Evolutionary conservation across 2,888 invertebrate species (phyloP).

Genomic region (Cylloceria caligata): DNA sequence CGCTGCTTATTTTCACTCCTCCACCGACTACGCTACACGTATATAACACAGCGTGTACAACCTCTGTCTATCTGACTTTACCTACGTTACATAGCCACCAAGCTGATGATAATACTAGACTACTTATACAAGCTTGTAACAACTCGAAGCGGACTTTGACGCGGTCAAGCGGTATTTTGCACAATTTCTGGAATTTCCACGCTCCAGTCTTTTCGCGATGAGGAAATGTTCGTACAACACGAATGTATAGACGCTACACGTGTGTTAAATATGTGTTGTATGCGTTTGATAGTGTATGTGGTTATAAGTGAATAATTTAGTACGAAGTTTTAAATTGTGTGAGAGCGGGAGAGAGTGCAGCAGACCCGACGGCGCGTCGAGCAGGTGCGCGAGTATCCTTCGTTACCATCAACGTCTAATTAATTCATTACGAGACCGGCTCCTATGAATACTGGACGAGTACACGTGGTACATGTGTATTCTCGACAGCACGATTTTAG

Average conservation of each 20-base stretch:
- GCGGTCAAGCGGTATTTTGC: not conserved
- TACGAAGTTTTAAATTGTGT: not conserved
- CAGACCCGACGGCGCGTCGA: constrained; percentile 30
- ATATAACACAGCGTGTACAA: not conserved
- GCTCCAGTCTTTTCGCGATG: not conserved
- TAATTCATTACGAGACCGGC: constrained; percentile 62
- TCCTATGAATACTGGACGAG: constrained; percentile 53
- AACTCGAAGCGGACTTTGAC: constrained; percentile 3
- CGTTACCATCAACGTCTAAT: constrained; percentile 61
- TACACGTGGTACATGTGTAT: constrained; percentile 31
- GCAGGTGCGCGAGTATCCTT: constrained; percentile 58
- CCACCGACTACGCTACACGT: not conserved
- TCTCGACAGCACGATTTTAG: constrained; percentile 34
- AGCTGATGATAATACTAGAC: not conserved
- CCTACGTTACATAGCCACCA: not conserved
- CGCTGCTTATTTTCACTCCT: constrained; percentile 9
- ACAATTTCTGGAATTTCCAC: constrained; percentile 41
- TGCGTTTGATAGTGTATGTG: not conserved
- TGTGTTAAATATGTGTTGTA: not conserved
- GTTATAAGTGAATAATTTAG: constrained; percentile 10
- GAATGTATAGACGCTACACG: not conserved
- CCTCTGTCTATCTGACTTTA: not conserved
- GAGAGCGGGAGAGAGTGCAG: not conserved
- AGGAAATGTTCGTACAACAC: constrained; percentile 15
- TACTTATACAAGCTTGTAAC: not conserved